phyloP scores from a whole-genome alignment of 2,113 vertebrate genomes.

The Oreochromis tanganicae region DNA sequence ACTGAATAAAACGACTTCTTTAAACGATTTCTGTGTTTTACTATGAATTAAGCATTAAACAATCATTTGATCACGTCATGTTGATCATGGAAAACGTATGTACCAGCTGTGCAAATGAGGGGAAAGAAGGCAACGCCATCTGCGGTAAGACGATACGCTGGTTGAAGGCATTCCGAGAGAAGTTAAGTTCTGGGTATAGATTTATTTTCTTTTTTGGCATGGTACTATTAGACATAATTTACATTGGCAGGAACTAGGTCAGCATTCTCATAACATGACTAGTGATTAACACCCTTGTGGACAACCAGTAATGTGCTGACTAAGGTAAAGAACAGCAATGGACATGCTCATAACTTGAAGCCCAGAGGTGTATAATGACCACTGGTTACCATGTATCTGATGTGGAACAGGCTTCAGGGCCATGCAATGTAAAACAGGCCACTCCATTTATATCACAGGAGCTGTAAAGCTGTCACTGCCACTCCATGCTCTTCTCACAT shows the following conservation, averaged over 20 bases:
- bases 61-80: not conserved
- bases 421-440: constrained; percentile 45
- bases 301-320: constrained; percentile 17
- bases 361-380: constrained; percentile 30
- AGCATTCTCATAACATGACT: constrained; percentile 5
- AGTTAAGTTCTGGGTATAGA: not conserved
- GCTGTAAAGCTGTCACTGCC: constrained; percentile 65
- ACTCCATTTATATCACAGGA: constrained; percentile 57
- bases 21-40: not conserved
- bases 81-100: not conserved
- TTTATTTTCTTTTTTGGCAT: not conserved
- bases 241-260: not conserved
- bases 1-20: not conserved
- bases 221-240: not conserved
- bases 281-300: not conserved
- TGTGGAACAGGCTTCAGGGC: constrained; percentile 32
- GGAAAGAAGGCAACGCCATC: not conserved
- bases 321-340: not conserved
- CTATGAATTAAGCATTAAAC: not conserved
- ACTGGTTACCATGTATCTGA: constrained; percentile 40
- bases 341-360: constrained; percentile 1
- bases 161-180: not conserved
- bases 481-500: constrained; percentile 54
- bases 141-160: not conserved
- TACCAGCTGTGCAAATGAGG: not conserved